Conservation (phyloP, 2,797 vertebrate species). For the Masticophis lateralis region DNA sequence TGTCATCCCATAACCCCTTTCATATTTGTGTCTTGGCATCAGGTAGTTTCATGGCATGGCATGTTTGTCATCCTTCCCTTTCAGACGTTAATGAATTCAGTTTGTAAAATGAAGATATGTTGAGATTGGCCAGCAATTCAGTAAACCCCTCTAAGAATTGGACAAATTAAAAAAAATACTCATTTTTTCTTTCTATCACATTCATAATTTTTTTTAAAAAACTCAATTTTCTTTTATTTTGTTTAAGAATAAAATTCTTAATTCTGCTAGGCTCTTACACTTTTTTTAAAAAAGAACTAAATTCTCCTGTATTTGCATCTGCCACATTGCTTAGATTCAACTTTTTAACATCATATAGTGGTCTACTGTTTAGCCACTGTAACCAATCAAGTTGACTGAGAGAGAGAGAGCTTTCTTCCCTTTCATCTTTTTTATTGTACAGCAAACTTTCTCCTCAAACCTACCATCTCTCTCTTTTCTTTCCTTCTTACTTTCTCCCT, state of each 20-base stretch:
- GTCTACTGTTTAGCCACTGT: not conserved
- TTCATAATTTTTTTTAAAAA: not conserved
- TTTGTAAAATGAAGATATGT: not conserved
- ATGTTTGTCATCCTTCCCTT: not conserved
- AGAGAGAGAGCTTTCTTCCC: too few relatives aligned
- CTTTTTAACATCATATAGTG: not conserved
- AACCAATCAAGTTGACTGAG: not conserved
- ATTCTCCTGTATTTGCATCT: not conserved
- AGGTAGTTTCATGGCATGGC: not conserved
- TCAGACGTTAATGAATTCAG: not conserved
- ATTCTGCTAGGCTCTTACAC: not conserved
- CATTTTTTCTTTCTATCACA: not conserved
- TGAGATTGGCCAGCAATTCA: not conserved
- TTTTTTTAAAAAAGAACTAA: not conserved
- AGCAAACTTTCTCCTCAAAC: too few relatives aligned
- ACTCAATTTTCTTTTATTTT: not conserved
- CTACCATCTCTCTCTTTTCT: too few relatives aligned
- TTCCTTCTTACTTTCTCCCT: too few relatives aligned
- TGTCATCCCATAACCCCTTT: not conserved
- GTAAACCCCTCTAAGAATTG: not conserved
- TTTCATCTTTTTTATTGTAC: too few relatives aligned
- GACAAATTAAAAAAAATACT: not conserved
- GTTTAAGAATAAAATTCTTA: not conserved
- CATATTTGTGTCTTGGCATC: not conserved
- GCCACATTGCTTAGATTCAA: not conserved